Evolutionary conservation across 2,888 invertebrate genomes (phyloP).

Genomic region (Trichogramma evanescens): DNA sequence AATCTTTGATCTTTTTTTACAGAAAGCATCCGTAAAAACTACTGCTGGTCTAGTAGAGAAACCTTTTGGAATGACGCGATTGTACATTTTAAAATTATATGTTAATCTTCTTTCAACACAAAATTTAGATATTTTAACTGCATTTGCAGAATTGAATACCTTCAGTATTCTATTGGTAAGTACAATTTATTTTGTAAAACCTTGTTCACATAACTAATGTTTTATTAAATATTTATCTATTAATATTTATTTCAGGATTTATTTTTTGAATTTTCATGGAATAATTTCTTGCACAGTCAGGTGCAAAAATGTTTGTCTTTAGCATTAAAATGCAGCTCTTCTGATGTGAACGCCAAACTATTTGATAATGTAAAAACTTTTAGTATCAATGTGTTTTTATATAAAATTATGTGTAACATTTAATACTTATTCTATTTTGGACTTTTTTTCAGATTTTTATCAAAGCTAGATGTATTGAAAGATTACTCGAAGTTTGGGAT

Average conservation of each 20-base stretch:
- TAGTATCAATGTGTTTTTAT: conserved; percentile 38
- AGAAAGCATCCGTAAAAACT: conserved; percentile 62
- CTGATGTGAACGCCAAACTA: conserved; percentile 30
- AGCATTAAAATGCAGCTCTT: conserved; percentile 53
- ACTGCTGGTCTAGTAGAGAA: conserved; percentile 65
- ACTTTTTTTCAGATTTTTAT: conserved; percentile 59
- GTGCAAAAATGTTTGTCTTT: conserved; percentile 71
- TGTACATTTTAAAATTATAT: conserved; percentile 74
- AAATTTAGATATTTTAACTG: conserved; percentile 63
- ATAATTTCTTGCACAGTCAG: conserved; percentile 92
- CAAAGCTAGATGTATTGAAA: conserved; percentile 71
- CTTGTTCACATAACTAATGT: background rate
- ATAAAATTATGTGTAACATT: background rate
- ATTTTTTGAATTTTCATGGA: conserved; percentile 84
- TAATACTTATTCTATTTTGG: conserved; percentile 3
- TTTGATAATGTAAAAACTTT: conserved; percentile 38
- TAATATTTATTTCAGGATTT: conserved; percentile 61
- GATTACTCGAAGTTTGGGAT: conserved; percentile 75
- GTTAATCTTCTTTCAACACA: conserved; percentile 69
- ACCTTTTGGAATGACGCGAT: conserved; percentile 72
- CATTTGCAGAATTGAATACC: conserved; percentile 54
- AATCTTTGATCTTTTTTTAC: conserved; percentile 20
- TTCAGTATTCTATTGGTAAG: conserved; percentile 54
- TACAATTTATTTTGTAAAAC: conserved; percentile 15
- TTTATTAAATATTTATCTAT: conserved; percentile 4